These are phyloP conservation scores for Tachina fera DNA, from an alignment of 2,888 invertebrate genomes.

Conservation along the genomic window DNA sequence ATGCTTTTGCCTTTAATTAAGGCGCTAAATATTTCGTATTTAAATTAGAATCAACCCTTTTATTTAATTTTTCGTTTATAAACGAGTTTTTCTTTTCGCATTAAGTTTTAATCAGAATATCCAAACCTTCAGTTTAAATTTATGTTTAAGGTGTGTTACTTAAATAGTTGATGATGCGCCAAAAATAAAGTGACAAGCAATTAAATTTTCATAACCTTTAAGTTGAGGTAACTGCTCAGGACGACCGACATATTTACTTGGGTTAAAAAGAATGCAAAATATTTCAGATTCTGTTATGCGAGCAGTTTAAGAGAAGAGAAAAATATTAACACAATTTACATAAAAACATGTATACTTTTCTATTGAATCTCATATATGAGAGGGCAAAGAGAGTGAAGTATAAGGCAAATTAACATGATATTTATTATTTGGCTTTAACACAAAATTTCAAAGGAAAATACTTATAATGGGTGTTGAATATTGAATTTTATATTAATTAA, in stretches of 20 bases:
- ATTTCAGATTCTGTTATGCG: background rate
- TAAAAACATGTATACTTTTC: slow-evolving; percentile 12
- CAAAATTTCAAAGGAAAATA: no score
- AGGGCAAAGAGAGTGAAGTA: no score
- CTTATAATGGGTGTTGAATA: no score
- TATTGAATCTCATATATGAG: background rate
- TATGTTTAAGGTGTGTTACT: slow-evolving; percentile 61
- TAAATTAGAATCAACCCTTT: slow-evolving; percentile 63
- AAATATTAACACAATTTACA: slow-evolving; percentile 27
- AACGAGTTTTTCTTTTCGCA: background rate
- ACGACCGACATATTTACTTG: slow-evolving; percentile 54
- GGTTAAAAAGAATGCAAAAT: slow-evolving; percentile 38
- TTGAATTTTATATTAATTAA: no score
- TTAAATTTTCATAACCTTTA: slow-evolving; percentile 71
- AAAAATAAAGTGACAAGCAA: slow-evolving; percentile 72
- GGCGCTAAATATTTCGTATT: slow-evolving; percentile 62
- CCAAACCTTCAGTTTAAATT: slow-evolving; percentile 59
- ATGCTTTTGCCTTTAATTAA: slow-evolving; percentile 63
- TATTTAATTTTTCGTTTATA: background rate
- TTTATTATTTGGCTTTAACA: no score
- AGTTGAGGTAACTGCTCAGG: slow-evolving; percentile 23
- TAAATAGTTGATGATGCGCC: slow-evolving; percentile 70
- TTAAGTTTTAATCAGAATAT: slow-evolving; percentile 48
- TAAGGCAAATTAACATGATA: no score
- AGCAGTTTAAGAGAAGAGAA: background rate